phyloP scores from a whole-genome alignment of 2,797 vertebrate genomes.

The Balearica regulorum region DNA sequence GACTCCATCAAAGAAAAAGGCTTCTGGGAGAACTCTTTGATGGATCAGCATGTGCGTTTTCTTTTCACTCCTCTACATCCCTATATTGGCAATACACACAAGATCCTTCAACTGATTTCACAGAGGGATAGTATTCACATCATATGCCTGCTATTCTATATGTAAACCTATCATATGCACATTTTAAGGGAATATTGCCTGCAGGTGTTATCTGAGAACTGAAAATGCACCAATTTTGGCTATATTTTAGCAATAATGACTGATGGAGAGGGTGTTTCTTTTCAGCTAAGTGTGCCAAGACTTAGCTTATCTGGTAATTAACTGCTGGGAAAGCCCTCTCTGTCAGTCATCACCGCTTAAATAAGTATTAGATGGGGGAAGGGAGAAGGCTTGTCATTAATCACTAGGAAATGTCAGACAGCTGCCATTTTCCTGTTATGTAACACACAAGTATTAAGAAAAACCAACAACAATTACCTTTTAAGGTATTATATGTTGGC shows the following conservation, averaged over 20 bases:
- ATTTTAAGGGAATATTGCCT: slow-evolving; percentile 4
- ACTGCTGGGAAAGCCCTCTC: background rate
- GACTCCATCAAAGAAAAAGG: background rate
- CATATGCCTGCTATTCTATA: background rate
- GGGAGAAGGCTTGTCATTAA: background rate
- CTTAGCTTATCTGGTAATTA: slow-evolving; percentile 13
- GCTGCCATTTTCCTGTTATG: background rate
- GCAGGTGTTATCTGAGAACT: background rate
- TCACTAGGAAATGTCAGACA: background rate
- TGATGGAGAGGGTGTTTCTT: background rate
- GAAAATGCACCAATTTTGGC: background rate
- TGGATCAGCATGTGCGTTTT: background rate
- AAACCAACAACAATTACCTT: background rate
- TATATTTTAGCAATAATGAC: background rate
- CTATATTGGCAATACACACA: background rate
- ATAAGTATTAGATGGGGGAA: background rate
- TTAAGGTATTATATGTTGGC: background rate
- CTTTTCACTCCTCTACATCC: background rate
- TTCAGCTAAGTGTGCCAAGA: background rate
- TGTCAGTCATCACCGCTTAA: slow-evolving; percentile 5
- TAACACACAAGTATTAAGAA: background rate
- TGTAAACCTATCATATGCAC: background rate
- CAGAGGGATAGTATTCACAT: background rate
- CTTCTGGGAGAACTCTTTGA: background rate
- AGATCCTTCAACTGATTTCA: background rate